Evolutionary conservation across 1,140 invertebrate species (phyloP).

Genomic region (Aphidius ervi): DNA sequence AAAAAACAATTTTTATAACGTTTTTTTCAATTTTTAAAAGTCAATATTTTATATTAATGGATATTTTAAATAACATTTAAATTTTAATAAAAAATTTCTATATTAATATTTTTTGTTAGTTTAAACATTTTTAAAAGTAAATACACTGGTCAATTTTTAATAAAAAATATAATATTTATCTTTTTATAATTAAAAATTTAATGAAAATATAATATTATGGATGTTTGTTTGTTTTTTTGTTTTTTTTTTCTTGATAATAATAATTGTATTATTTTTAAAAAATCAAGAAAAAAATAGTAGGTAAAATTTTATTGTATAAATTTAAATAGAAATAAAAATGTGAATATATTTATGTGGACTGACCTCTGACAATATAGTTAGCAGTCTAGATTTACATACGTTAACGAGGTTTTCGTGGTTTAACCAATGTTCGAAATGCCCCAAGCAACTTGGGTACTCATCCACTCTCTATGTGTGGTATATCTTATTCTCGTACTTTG

Average conservation of each 20-base stretch:
- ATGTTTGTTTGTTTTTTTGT: background rate
- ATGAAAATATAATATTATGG: too few species aligned
- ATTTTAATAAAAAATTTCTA: too few species aligned
- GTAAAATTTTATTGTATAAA: background rate
- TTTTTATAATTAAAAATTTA: too few species aligned
- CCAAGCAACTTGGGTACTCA: conserved; percentile 29
- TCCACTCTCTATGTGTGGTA: conserved; percentile 11
- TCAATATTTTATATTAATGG: too few species aligned
- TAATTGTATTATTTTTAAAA: background rate
- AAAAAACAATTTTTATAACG: background rate
- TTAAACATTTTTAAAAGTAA: too few species aligned
- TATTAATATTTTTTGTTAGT: too few species aligned
- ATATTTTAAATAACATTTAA: too few species aligned
- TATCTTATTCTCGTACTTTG: background rate
- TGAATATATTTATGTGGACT: conserved; percentile 1
- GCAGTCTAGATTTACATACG: conserved; percentile 48
- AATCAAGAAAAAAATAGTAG: too few species aligned
- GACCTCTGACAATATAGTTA: conserved; percentile 32
- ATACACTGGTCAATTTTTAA: too few species aligned
- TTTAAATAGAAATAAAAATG: background rate
- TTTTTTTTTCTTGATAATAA: background rate
- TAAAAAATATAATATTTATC: too few species aligned
- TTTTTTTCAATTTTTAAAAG: background rate
- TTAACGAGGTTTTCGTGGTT: conserved; percentile 57
- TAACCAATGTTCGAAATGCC: conserved; percentile 52